Conservation (phyloP, 2,113 vertebrate species). For the Callipepla squamata region DNA sequence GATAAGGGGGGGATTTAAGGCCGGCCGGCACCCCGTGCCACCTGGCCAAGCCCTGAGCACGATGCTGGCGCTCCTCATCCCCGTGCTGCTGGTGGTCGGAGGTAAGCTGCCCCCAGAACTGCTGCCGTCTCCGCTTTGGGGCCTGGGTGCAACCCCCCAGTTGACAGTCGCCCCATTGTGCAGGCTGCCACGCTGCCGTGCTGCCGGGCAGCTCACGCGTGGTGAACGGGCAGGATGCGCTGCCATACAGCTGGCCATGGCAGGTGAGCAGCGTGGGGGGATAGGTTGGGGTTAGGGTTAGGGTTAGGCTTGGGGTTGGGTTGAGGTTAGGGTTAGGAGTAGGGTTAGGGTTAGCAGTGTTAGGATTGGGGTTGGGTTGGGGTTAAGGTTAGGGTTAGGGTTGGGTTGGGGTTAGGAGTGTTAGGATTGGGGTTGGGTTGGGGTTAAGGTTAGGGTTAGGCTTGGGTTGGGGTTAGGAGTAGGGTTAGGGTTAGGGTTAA, state of each 20-base stretch:
- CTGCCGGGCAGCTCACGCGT: not conserved
- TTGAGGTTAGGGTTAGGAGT: no score
- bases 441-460: no score
- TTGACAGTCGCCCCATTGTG: not conserved
- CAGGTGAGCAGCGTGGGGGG: not conserved
- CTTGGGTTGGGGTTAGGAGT: no score
- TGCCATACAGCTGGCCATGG: conserved; percentile 40
- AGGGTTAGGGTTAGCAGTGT: no score
- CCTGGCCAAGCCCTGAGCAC: not conserved
- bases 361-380: no score
- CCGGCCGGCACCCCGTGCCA: fast-evolving
- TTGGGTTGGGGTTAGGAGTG: no score
- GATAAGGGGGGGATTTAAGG: not conserved
- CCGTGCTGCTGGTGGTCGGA: not conserved
- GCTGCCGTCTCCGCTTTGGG: not conserved
- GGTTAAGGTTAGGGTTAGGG: no score
- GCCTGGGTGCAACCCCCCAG: not conserved
- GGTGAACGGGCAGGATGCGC: not conserved
- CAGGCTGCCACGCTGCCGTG: not conserved
- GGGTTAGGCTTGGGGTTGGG: no score
- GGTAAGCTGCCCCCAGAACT: not conserved
- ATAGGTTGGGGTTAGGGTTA: no score
- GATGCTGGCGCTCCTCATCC: not conserved
- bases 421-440: no score
- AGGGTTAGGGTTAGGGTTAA: no score